Base-by-base conservation (phyloP, 64 coral and sea anemone genomes). In the Cladopsammia gracilis region DNA sequence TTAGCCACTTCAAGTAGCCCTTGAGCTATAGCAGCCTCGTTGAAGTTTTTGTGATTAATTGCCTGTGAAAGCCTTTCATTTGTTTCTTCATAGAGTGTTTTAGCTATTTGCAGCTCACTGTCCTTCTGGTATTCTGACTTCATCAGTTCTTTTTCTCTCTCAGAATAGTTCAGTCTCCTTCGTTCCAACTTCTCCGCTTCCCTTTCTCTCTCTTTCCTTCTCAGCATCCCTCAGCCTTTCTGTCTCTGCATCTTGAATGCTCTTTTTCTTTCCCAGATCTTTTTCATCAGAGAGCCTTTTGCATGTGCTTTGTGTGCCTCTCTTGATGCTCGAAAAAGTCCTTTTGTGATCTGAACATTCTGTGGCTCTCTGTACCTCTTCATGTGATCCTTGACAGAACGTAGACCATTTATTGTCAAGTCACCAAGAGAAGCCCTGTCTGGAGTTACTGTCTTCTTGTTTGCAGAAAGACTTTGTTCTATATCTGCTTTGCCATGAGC, bases 331-430 rank as follows among this genome's bases (percentile, higher is more conserved):
- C 52, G 71, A 26, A 85, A 42, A 74, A 92, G 90, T 71, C 90
- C 71, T 34, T 45, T 16, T 64, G 79, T 92, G 56, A 92, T 86
- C 42, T 47, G 90, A 74, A 92, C 69, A 78, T 86, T 10, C 45
- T 92, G 79, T 74, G 90, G 81, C 71, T 58, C 52, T 69, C 80
- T 53, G 86, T 75, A 52, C 50, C 64, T 71, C 76, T 92, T 92
- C 69, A 86, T 50, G 56, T 86, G 80, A 77, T 93, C 85, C 88
- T 93, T 93, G 20, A 93, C 92, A 81, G 83, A 13, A 88, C 64
- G 48, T 15, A 93, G 48, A 54, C 92, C 92, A 88, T 81, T 93
- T 68, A 93, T 87, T 88, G 85, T 79, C 65, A 48, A 54, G 50
- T 93, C 75, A 93, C 48, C 60, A 61, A 80, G 84, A 49, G 76